Percentiles rank a stretch among this genome's conserved stretches.
Evolutionary conservation across 1,140 invertebrate species (phyloP).

Genomic region (Euglossa dilemma): DNA sequence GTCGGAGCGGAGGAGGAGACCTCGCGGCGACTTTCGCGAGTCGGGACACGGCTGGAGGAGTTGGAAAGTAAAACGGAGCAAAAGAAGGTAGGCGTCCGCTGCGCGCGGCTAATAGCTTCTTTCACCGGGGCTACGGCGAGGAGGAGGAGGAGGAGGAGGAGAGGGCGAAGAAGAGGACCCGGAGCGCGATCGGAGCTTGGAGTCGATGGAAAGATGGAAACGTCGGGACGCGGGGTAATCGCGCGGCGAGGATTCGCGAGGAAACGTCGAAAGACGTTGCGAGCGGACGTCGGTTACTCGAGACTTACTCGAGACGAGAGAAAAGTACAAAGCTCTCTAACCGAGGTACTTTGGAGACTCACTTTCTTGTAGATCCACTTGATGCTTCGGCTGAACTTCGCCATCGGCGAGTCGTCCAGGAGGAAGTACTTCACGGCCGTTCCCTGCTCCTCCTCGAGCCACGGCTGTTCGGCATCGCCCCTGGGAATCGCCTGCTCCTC

Average conservation of each 20-base stretch:
- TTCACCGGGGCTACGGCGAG: conserved; percentile 10
- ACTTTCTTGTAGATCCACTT: conserved; percentile 78
- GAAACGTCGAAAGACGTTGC: neutral
- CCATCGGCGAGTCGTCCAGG: conserved; percentile 75
- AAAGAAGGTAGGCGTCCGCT: conserved; percentile 28
- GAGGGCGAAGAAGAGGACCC: neutral
- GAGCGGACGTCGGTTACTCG: neutral
- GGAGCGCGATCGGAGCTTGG: neutral
- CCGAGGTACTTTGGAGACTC: conserved; percentile 54
- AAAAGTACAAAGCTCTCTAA: neutral
- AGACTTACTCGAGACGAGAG: too few relatives aligned
- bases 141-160: too few relatives aligned
- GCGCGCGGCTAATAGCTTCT: conserved; percentile 49
- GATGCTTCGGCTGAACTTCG: conserved; percentile 71
- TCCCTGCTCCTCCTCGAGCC: conserved; percentile 56
- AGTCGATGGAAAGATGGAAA: conserved; percentile 36
- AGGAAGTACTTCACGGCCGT: conserved; percentile 72
- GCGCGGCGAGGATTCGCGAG: neutral
- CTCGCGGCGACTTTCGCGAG: conserved; percentile 32
- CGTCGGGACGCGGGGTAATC: conserved; percentile 16
- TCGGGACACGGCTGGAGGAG: conserved; percentile 22
- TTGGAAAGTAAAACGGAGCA: conserved; percentile 51
- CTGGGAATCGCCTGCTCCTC: conserved; percentile 26
- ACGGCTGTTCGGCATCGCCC: conserved; percentile 42
- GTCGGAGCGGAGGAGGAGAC: neutral